Conservation (phyloP, 2,797 vertebrate genomes). For the Emys orbicularis region DNA sequence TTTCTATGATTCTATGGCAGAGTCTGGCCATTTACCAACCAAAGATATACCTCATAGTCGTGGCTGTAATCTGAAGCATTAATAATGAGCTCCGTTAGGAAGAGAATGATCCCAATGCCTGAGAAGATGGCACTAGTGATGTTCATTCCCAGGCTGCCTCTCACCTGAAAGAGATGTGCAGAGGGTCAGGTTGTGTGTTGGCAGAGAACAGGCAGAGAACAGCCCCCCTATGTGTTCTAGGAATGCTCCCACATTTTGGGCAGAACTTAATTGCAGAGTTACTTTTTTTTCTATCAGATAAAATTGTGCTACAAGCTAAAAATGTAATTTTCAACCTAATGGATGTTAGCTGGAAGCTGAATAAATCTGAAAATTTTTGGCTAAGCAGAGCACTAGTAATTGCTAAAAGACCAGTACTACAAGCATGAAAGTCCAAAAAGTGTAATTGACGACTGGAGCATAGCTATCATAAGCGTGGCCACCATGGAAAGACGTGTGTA, state of each 20-base stretch:
- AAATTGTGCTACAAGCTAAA: too few relatives aligned
- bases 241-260: not conserved
- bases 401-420: too few relatives aligned
- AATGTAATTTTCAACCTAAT: too few relatives aligned
- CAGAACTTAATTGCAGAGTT: not conserved
- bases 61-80: not conserved
- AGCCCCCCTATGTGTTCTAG: not conserved
- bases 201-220: too few relatives aligned
- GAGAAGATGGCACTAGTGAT: constrained; percentile 39
- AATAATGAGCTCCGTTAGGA: constrained; percentile 12
- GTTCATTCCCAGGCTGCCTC: constrained; percentile 52
- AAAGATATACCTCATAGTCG: not conserved
- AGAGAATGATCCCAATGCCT: constrained; percentile 21
- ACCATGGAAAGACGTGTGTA: too few relatives aligned
- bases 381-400: too few relatives aligned
- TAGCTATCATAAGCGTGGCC: too few relatives aligned
- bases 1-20: not conserved
- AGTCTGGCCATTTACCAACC: not conserved
- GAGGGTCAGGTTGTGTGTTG: not conserved
- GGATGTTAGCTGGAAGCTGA: too few relatives aligned
- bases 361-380: too few relatives aligned
- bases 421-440: too few relatives aligned
- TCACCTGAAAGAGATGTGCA: not conserved
- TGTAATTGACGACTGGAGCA: too few relatives aligned
- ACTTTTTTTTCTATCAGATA: too few relatives aligned